Base-by-base conservation (phyloP, 2,888 invertebrate genomes). In the Tanypteryx hageni region DNA sequence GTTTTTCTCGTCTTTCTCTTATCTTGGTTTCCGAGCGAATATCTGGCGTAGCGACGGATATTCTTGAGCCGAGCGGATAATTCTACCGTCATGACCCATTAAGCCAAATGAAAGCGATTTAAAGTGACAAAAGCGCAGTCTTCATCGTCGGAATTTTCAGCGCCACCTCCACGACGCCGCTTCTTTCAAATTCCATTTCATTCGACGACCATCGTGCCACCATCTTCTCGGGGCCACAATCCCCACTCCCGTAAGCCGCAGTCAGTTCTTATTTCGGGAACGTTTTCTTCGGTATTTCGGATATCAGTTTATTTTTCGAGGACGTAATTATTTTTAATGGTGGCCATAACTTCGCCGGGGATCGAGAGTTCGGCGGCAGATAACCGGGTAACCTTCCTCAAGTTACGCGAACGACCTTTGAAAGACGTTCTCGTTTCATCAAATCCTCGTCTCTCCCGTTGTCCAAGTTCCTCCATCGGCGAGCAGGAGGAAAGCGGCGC, bases 281-380 rank as follows among this genome's bases (percentile, higher is more conserved):
- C 83, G 44, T 44, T 18, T 57, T 57, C n/a, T 83, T 57, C 83
- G 18, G 83, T 56, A 83, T 83, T 83, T 83, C 83, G 83, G 57
- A 57, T 22, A n/a, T n/a, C n/a, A n/a, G 83, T 83, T 18, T 31
- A 57, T 56, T 83, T 83, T 83, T 56, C 83, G 83, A 83, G 83
- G 83, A 83, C 83, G 56, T 7, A 56, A 56, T 9, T 83, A 83
- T 83, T 83, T 83, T 83, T 83, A 57, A 44, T 44, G 57, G 56
- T 16, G 83, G 56, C 57, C 83, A 83, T 83, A 83, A 83, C 83
- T 57, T 57, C 18, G 56, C 83, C 56, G 18, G 56, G 83, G 44
- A 59, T 18, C 16, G 64, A 8, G 86, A 31, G 44, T 44, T 44
- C 44, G 44, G 44, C 44, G 44, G 44, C 76, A 7, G 22, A 76